These are phyloP conservation scores for Rhabdophis nuchalis DNA, from an alignment of 2,797 vertebrate genomes.

Conservation along the genomic window DNA sequence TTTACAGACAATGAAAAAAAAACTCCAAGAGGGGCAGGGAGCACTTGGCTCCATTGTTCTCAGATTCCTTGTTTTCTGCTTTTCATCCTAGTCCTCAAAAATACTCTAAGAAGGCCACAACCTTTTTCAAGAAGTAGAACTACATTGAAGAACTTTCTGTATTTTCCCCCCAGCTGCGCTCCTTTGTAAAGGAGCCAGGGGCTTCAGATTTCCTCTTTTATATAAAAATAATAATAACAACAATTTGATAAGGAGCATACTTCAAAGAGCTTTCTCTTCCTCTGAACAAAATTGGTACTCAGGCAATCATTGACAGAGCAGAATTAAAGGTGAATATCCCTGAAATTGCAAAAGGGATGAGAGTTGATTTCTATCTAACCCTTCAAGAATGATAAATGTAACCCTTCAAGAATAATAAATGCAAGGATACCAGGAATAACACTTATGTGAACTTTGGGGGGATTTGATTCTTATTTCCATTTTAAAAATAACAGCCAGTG, in stretches of 20 bases:
- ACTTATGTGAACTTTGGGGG: not conserved
- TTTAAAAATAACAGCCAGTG: not conserved
- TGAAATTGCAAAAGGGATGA: conserved; percentile 36
- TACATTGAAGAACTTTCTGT: conserved; percentile 43
- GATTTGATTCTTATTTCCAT: not conserved
- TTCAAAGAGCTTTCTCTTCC: conserved; percentile 48
- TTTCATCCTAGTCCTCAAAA: not conserved
- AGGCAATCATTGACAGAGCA: conserved; percentile 44
- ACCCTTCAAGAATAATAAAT: not conserved
- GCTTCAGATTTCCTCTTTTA: conserved; percentile 46
- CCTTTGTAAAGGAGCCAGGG: conserved; percentile 38
- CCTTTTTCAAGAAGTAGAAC: conserved; percentile 26
- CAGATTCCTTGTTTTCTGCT: conserved; percentile 1
- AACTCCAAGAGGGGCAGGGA: conserved; percentile 8
- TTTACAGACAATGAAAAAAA: conserved; percentile 23
- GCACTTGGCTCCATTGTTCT: not conserved
- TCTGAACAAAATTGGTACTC: conserved; percentile 48
- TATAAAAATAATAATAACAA: conserved; percentile 15
- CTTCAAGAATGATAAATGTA: not conserved
- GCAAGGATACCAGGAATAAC: not conserved
- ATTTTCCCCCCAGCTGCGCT: conserved; percentile 47
- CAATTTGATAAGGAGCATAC: conserved; percentile 45
- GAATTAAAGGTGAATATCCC: conserved; percentile 15
- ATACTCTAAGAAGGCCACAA: conserved; percentile 12
- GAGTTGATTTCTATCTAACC: conserved; percentile 17